phyloP scores from a whole-genome alignment of 2,797 vertebrate genomes.

The Alcedo atthis region DNA sequence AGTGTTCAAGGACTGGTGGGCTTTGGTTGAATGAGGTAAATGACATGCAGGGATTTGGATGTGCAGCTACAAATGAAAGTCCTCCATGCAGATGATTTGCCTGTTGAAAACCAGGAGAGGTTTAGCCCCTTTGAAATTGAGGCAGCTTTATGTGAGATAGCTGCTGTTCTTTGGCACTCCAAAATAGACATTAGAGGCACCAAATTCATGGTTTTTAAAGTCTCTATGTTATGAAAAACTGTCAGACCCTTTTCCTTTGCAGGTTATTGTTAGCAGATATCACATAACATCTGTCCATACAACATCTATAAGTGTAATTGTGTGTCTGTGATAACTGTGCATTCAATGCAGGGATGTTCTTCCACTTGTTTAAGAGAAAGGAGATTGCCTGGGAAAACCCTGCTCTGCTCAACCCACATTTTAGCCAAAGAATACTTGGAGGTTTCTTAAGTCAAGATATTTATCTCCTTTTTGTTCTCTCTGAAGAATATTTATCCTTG shows the following conservation, averaged over 20 bases:
- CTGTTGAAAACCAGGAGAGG: background rate
- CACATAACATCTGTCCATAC: background rate
- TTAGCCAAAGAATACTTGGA: background rate
- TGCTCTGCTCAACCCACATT: background rate
- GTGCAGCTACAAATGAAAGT: background rate
- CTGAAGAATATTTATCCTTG: background rate
- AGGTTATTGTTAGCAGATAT: background rate
- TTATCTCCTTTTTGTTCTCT: background rate
- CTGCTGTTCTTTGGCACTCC: background rate
- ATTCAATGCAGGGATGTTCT: background rate
- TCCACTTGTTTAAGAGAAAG: background rate
- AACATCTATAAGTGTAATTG: background rate
- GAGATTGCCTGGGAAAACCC: background rate
- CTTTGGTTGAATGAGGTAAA: background rate
- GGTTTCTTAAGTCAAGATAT: background rate
- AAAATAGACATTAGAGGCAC: background rate
- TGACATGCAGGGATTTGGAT: background rate
- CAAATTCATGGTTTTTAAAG: accelerated
- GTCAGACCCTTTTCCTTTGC: background rate
- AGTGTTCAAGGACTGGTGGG: background rate
- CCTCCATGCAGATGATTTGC: background rate
- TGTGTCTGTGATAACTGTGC: background rate
- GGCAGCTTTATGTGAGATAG: background rate
- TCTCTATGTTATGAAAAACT: background rate
- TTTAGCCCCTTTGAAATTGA: background rate